Conservation (phyloP, 2,888 invertebrate species). For the Emmelina monodactyla region DNA sequence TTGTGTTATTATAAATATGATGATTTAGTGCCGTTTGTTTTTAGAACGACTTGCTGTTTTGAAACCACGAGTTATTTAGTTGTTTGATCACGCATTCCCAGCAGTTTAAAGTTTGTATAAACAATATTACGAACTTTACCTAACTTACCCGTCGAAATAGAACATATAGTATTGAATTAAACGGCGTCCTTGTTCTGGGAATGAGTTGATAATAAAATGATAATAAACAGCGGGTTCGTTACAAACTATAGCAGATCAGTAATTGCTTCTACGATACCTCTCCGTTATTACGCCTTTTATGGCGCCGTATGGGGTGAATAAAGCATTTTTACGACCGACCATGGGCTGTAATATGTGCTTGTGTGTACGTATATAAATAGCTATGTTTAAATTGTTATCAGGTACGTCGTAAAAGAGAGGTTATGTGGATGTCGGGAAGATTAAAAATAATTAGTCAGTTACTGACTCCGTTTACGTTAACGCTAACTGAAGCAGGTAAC, state of each 20-base stretch:
- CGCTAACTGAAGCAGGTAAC: no score
- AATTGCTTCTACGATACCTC: constrained; percentile 66
- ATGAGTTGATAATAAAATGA: constrained; percentile 65
- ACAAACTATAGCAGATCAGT: constrained; percentile 67
- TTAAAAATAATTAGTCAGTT: no score
- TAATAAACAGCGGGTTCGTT: constrained; percentile 65
- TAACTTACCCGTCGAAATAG: neutral
- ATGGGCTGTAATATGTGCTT: constrained; percentile 37
- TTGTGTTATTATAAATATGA: neutral
- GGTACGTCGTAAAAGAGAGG: no score
- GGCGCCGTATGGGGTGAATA: constrained; percentile 66
- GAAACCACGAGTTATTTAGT: no score
- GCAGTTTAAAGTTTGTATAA: no score
- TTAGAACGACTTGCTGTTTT: no score
- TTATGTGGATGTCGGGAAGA: no score
- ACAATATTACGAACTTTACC: no score
- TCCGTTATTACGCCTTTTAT: constrained; percentile 67
- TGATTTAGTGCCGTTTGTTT: no score
- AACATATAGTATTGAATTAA: constrained; percentile 52
- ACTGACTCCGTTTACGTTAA: no score
- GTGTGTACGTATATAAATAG: constrained; percentile 2
- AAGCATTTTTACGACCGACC: constrained; percentile 66
- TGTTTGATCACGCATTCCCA: no score
- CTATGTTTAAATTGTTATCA: neutral
- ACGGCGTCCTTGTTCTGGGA: constrained; percentile 55